Evolutionary conservation across 2,797 vertebrate species (phyloP).

Genomic region (Acomys russatus): DNA sequence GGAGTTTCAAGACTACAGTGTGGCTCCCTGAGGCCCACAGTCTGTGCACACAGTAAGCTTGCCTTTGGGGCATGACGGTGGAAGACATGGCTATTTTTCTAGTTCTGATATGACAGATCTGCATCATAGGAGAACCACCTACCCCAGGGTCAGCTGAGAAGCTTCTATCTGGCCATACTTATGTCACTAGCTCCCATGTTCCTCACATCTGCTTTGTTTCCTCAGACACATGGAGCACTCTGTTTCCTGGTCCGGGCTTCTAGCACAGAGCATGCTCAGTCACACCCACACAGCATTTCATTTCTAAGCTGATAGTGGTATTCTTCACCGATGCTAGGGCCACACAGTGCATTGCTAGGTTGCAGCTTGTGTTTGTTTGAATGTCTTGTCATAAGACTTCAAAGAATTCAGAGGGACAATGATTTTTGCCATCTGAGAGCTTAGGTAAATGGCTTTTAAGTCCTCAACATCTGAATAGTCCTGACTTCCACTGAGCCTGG

Average conservation of each 20-base stretch:
- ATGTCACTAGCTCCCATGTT: neutral
- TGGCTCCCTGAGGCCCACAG: neutral
- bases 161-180: neutral
- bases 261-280: neutral
- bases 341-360: neutral
- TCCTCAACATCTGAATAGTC: neutral
- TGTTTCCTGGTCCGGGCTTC: neutral
- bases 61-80: neutral
- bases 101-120: neutral
- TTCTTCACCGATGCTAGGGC: neutral
- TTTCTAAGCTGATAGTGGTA: neutral
- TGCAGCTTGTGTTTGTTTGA: neutral
- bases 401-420: neutral
- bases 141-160: neutral
- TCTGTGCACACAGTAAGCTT: no score
- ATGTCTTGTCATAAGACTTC: neutral
- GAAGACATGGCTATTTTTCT: neutral
- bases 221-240: neutral
- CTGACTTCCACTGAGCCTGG: neutral
- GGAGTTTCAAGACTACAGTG: neutral
- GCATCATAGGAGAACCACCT: neutral
- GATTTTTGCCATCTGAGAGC: neutral
- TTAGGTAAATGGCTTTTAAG: neutral
- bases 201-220: neutral
- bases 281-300: neutral